Conservation (phyloP, 2,888 invertebrate genomes). For the Cephus sareptanus region DNA sequence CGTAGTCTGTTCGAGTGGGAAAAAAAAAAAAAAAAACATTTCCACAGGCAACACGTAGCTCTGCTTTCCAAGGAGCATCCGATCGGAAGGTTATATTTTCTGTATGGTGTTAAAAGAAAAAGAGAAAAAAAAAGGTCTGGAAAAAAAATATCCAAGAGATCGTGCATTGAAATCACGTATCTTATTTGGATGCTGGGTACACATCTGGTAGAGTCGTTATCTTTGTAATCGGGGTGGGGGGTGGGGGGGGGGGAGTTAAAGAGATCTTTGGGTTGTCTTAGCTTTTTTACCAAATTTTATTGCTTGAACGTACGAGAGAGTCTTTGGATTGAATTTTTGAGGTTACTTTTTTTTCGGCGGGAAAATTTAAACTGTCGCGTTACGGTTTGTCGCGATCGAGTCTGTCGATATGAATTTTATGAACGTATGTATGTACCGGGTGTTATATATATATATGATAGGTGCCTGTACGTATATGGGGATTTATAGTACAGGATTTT, state of each 20-base stretch:
- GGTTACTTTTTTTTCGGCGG: not conserved
- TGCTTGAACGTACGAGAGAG: not conserved
- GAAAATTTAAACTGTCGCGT: not conserved
- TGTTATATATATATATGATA: no score
- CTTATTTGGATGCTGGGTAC: not conserved
- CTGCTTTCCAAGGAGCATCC: not conserved
- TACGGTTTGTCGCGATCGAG: not conserved
- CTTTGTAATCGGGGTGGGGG: not conserved
- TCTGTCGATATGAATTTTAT: not conserved
- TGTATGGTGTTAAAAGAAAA: not conserved
- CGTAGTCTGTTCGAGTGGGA: not conserved
- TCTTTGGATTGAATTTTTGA: not conserved
- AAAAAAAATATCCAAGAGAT: not conserved
- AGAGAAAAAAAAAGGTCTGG: not conserved
- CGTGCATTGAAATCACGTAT: not conserved
- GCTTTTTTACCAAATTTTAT: not conserved
- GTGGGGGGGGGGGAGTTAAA: no score
- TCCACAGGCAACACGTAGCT: not conserved
- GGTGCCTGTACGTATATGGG: no score
- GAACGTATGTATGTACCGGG: not conserved
- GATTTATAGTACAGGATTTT: no score
- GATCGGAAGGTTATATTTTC: not conserved
- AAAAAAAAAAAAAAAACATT: not conserved
- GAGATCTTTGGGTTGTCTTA: not conserved
- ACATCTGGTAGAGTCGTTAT: not conserved